Evolutionary conservation across 2,113 vertebrate species (phyloP).

Genomic region (Psittacara wagleri): DNA sequence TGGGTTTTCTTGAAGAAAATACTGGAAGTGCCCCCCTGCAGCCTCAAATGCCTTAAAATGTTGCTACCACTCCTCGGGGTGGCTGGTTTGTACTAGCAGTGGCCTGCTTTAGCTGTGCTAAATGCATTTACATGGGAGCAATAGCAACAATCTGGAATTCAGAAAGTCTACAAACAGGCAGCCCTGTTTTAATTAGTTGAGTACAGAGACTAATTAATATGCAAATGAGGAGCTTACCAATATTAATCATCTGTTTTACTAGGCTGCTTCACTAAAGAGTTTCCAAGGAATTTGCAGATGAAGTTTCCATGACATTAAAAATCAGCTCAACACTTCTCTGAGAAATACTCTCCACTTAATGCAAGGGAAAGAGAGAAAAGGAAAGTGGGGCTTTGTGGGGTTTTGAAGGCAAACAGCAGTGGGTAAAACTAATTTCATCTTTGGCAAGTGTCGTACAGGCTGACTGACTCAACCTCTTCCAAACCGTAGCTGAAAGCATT

Average conservation of each 20-base stretch:
- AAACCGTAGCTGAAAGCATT: slow-evolving; percentile 72
- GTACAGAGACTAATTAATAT: slow-evolving; percentile 82
- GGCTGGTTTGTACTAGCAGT: background rate
- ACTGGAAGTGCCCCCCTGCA: background rate
- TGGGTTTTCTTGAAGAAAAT: background rate
- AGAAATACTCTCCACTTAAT: slow-evolving; percentile 55
- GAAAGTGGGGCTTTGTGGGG: background rate
- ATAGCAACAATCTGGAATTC: slow-evolving; percentile 60
- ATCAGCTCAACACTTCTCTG: slow-evolving; percentile 62
- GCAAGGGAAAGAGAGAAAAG: background rate
- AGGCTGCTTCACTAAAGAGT: slow-evolving; percentile 73
- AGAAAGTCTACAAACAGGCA: slow-evolving; percentile 70
- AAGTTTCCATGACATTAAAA: slow-evolving; percentile 75
- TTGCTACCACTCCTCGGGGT: background rate
- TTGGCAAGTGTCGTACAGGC: slow-evolving; percentile 61
- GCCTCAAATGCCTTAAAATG: background rate
- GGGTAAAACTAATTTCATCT: slow-evolving; percentile 69
- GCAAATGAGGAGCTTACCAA: slow-evolving; percentile 77
- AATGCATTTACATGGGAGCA: slow-evolving; percentile 29
- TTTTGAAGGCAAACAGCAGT: slow-evolving; percentile 63
- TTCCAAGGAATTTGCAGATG: slow-evolving; percentile 75
- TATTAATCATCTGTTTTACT: slow-evolving; percentile 82
- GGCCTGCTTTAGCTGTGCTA: background rate
- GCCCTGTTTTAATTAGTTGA: slow-evolving; percentile 76
- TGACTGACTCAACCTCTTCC: slow-evolving; percentile 60